Base-by-base conservation (phyloP, 2,888 invertebrate species). In the Phyllotreta striolata region DNA sequence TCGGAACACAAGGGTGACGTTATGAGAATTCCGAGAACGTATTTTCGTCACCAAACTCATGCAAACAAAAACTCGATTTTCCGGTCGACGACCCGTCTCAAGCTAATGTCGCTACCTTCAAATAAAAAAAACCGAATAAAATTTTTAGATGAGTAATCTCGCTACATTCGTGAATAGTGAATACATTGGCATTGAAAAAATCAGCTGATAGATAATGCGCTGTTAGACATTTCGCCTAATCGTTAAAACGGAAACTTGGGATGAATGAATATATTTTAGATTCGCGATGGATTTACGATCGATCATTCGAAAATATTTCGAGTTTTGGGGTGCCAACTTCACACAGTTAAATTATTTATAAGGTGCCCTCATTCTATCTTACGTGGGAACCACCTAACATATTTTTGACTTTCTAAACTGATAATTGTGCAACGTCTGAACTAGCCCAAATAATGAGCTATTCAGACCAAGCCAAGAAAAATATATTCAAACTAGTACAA, bases 1-100 rank as follows among this genome's bases (percentile, higher is more conserved):
- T 59, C 63, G 47, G 55, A 63, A 55, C 59, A 41, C 59, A 55
- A 63, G 63, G 63, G 63, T 63, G 59, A 63, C 58, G 59, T 63
- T 59, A 52, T 59, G 63, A 63, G 58, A 63, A 63, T 63, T 63
- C 63, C 55, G 43, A 58, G 59, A 66, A 59, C 58, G 58, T 55
- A 62, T 59, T 58, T 58, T 66, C 55, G 62, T 62, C 62, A 62
- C 62, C 55, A 55, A 56, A 62, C 51, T 56, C 57, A 49, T 62
- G 63, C 59, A 63, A 63, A 66, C 63, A 60, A 63, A 64, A 63
- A 59, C 59, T 55, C 52, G 57, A 46, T 54, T 49, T 62, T 54
- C 39, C 54, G 57, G 64, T 64, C 64, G 61, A 41, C 58, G 62
- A 64, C 57, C 64, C 47, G 13, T 54, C 54, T 24, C 35, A 12